Conservation (phyloP, 2,797 vertebrate species). For the Pelodytes ibericus region DNA sequence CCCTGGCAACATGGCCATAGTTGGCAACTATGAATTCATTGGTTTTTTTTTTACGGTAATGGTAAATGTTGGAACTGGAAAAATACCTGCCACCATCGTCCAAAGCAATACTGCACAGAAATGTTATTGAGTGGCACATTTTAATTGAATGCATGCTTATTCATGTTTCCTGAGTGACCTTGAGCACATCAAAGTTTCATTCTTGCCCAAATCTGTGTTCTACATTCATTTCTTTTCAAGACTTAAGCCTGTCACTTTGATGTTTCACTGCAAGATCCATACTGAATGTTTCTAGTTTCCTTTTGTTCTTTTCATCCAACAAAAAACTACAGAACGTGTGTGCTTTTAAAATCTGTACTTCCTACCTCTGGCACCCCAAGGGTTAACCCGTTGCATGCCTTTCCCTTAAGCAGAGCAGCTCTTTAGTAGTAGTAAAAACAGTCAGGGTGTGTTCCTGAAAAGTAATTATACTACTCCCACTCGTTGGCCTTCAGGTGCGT, state of each 20-base stretch:
- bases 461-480: slow-evolving; percentile 20
- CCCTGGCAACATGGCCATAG: too few relatives aligned
- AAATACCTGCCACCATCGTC: too few relatives aligned
- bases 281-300: slow-evolving; percentile 8
- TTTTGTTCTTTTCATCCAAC: slow-evolving; percentile 17
- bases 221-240: not conserved
- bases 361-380: not conserved
- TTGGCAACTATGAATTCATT: too few relatives aligned
- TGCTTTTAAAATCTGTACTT: not conserved
- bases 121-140: too few relatives aligned
- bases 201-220: too few relatives aligned
- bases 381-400: not conserved
- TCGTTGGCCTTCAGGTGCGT: slow-evolving; percentile 18
- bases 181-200: slow-evolving; percentile 3
- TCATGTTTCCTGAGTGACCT: not conserved
- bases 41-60: too few relatives aligned
- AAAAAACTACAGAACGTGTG: not conserved
- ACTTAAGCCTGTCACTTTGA: slow-evolving; percentile 26
- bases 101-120: too few relatives aligned
- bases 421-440: not conserved
- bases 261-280: slow-evolving; percentile 7
- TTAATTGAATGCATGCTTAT: too few relatives aligned
- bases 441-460: not conserved
- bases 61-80: too few relatives aligned
- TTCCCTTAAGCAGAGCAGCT: too few relatives aligned